Conservation (phyloP, 2,113 vertebrate species). For the Actenoides hombroni region DNA sequence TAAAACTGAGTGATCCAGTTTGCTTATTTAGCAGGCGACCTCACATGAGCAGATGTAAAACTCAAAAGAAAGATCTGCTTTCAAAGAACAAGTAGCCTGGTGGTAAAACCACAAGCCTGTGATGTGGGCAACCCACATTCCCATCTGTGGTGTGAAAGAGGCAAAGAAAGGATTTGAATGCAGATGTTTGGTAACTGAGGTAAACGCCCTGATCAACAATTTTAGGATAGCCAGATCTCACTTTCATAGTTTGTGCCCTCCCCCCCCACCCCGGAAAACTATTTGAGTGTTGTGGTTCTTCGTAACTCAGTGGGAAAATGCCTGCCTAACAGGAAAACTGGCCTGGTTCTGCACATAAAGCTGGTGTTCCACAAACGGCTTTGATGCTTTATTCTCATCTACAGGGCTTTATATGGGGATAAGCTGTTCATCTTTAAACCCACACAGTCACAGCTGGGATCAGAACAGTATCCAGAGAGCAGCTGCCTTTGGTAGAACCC, state of each 20-base stretch:
- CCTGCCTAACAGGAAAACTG: not conserved
- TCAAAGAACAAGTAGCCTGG: slow-evolving; percentile 46
- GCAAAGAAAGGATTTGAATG: not conserved
- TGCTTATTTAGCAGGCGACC: not conserved
- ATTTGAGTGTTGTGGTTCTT: not conserved
- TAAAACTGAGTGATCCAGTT: not conserved
- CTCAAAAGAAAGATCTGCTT: slow-evolving; percentile 18
- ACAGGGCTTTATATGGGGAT: not conserved
- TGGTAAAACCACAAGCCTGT: slow-evolving; percentile 38
- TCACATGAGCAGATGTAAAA: slow-evolving; percentile 16
- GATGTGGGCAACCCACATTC: slow-evolving; percentile 44
- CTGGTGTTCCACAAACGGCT: not conserved
- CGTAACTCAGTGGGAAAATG: not conserved
- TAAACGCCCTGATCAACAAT: not conserved
- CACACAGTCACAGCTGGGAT: not conserved
- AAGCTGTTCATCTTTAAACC: not conserved
- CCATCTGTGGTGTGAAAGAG: slow-evolving; percentile 14
- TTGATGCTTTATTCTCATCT: not conserved
- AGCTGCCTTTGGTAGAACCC: not conserved
- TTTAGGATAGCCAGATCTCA: not conserved
- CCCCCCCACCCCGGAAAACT: not conserved
- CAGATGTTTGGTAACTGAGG: not conserved
- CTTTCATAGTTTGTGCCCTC: not conserved
- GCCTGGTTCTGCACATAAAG: not conserved
- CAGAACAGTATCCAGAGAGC: not conserved